Base-by-base conservation (phyloP, 2,888 invertebrate species). In the Tenthredo mesomela region DNA sequence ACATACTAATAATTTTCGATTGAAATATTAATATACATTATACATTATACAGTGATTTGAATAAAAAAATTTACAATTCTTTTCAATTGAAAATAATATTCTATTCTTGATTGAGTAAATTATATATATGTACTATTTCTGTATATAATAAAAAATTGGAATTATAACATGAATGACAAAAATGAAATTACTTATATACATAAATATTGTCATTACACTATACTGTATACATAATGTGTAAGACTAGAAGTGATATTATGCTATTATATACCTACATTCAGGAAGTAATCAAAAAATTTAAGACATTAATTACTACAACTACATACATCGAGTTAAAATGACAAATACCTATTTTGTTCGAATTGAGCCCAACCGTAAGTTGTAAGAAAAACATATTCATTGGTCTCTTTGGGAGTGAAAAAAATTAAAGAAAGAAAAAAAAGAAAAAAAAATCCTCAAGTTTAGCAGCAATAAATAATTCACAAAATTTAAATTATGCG, bases 141-240 rank as follows among this genome's bases (percentile, higher is more conserved):
- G n/a, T 73, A 47, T 4, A 21, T 47, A 21, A 25, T 25, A 0
- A 37, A n/a, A 18, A 37, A 40, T 18, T n/a, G 43, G 43, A 73
- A 43, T 40, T 10, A 73, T 10, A 73, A 47, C 43, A 47, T 15
- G 2, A 40, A 43, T 73, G 21, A 47, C 1, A 75, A 47, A 29
- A 75, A 47, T 47, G 29, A 47, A 43, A 75, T 75, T 75, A 75
- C 12, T 75, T 47, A n/a, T 61, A 6, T 47, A 75, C 47, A 75
- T 6, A 21, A 43, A 75, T 75, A 75, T 75, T 75, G 47, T 75
- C 47, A 25, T 75, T 47, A 75, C 47, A 12, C 15, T 75, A 6
- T 47, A 75, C 47, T 6, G 6, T 75, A 6, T 7, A 37, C 6
- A 37, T 47, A 25, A 75, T 75, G 47, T 25, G 29, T 54, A 50